These are phyloP conservation scores for Eulithis prunata DNA, from an alignment of 2,888 invertebrate genomes.

Conservation along the genomic window DNA sequence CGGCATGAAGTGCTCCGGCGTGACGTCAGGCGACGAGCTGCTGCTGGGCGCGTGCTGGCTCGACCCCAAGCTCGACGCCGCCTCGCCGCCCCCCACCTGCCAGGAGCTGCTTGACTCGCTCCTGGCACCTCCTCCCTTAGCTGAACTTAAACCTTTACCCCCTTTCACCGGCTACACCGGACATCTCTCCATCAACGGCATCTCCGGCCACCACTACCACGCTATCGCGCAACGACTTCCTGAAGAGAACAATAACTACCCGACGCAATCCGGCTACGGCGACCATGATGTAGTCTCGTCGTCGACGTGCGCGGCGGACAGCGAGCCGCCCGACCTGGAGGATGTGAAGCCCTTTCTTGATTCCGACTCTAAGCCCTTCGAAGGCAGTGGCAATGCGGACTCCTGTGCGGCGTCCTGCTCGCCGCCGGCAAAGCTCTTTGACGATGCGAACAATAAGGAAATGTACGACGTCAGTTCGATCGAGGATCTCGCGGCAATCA, in stretches of 20 bases:
- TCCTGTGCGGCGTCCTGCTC: constrained; percentile 83
- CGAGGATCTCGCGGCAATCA: constrained; percentile 93
- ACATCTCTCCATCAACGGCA: constrained; percentile 93
- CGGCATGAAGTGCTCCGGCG: constrained; percentile 86
- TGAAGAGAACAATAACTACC: constrained; percentile 89
- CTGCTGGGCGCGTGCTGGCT: constrained; percentile 90
- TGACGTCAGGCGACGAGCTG: constrained; percentile 84
- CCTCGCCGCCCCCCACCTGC: constrained; percentile 72
- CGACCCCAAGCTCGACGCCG: constrained; percentile 83
- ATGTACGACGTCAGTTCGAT: constrained; percentile 90
- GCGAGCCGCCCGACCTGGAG: constrained; percentile 85
- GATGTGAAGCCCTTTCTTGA: constrained; percentile 86
- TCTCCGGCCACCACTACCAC: constrained; percentile 94
- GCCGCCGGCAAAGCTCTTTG: constrained; percentile 79
- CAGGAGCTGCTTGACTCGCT: constrained; percentile 89
- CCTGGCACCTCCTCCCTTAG: constrained; percentile 87
- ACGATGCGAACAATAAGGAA: constrained; percentile 82
- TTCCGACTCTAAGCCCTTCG: constrained; percentile 80
- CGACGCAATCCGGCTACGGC: constrained; percentile 85
- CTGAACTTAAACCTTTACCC: constrained; percentile 92
- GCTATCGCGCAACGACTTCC: constrained; percentile 91
- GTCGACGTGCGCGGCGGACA: constrained; percentile 88
- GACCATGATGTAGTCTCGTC: constrained; percentile 91
- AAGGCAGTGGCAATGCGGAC: constrained; percentile 85
- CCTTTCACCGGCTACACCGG: constrained; percentile 95